A percentile compares a stretch with the other conserved stretches of the same genome.
Evolutionary conservation across 2,113 vertebrate genomes (phyloP).

Genomic region (Acrocephalus kingi): DNA sequence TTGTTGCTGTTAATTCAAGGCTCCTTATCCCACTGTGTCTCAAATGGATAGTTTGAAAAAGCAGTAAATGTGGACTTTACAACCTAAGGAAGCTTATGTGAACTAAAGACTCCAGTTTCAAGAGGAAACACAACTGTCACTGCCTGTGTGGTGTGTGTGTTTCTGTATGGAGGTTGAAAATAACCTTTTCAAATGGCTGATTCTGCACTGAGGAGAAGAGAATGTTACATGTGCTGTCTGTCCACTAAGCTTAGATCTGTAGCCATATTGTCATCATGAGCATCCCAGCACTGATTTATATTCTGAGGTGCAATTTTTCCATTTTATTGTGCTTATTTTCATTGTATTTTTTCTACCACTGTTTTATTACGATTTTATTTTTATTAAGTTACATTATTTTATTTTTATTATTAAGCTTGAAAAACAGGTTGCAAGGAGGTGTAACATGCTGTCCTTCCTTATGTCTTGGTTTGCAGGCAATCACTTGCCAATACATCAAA

Average conservation of each 20-base stretch:
- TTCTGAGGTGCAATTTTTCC: neutral
- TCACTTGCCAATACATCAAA: neutral
- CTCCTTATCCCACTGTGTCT: neutral
- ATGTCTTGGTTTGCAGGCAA: neutral
- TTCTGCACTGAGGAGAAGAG: neutral
- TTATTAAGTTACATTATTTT: neutral
- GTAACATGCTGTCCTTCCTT: neutral
- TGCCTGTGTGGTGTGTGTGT: neutral
- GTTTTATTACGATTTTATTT: neutral
- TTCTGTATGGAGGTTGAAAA: neutral
- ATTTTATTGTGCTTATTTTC: neutral
- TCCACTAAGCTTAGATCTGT: neutral
- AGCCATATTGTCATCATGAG: neutral
- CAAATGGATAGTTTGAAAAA: neutral
- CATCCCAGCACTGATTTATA: neutral
- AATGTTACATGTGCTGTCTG: neutral
- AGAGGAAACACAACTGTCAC: neutral
- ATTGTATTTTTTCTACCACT: neutral
- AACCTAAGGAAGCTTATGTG: neutral
- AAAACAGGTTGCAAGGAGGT: neutral
- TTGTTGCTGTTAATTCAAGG: slow-evolving; percentile 68
- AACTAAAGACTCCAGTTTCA: neutral
- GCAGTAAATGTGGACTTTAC: neutral
- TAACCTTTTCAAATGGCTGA: neutral
- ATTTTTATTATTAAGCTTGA: neutral